These are phyloP conservation scores for Acronicta leporina DNA, from an alignment of 2,888 invertebrate species.

Conservation along the genomic window DNA sequence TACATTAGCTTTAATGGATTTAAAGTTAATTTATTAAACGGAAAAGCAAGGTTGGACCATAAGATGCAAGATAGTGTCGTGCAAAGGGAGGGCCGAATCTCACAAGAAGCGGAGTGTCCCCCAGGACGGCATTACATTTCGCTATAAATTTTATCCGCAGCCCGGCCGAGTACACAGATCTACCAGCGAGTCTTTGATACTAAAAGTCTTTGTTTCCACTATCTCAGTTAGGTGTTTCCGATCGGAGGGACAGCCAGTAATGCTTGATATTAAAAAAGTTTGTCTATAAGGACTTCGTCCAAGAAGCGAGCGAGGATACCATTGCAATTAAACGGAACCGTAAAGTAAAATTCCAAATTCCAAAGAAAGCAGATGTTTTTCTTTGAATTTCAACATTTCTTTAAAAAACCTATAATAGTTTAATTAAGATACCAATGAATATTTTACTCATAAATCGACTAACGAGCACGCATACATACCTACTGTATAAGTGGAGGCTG, in stretches of 20 bases:
- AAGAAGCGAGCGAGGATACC: slow-evolving; percentile 68
- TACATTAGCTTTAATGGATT: slow-evolving; percentile 54
- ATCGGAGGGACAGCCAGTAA: slow-evolving; percentile 79
- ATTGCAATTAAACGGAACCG: slow-evolving; percentile 73
- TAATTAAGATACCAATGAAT: slow-evolving; percentile 17
- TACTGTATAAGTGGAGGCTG: slow-evolving; percentile 79
- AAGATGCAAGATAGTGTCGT: slow-evolving; percentile 64
- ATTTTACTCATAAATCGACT: slow-evolving; percentile 32
- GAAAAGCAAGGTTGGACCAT: slow-evolving; percentile 60
- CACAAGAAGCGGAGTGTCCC: slow-evolving; percentile 65
- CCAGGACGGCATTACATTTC: slow-evolving; percentile 75
- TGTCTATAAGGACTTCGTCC: slow-evolving; percentile 73
- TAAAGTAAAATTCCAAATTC: slow-evolving; percentile 59
- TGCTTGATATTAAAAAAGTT: slow-evolving; percentile 87
- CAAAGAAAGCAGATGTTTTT: slow-evolving; percentile 47
- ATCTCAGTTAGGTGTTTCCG: slow-evolving; percentile 79
- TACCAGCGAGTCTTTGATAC: slow-evolving; percentile 75
- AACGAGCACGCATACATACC: slow-evolving; percentile 66
- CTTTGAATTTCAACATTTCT: slow-evolving; percentile 39
- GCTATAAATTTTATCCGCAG: slow-evolving; percentile 77
- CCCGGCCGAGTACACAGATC: slow-evolving; percentile 71
- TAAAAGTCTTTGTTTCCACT: slow-evolving; percentile 78
- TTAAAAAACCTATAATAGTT: slow-evolving; percentile 19
- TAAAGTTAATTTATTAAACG: slow-evolving; percentile 67
- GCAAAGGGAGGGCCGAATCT: slow-evolving; percentile 61